Conservation (phyloP, 2,888 invertebrate species). For the Baccha elongata region DNA sequence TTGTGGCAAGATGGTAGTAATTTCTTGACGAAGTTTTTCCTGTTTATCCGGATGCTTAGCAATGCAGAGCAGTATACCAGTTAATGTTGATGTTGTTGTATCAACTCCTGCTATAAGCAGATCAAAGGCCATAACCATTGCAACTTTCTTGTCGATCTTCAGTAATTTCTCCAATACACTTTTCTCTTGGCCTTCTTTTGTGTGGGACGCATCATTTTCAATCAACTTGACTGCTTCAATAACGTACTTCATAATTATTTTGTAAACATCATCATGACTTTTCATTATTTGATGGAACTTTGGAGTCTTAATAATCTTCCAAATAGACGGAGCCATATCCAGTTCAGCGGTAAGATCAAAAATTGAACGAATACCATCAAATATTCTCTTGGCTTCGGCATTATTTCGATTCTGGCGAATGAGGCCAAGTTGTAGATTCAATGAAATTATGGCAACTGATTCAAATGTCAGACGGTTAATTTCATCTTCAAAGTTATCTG, state of each 20-base stretch:
- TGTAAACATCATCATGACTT: constrained; percentile 74
- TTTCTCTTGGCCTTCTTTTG: constrained; percentile 82
- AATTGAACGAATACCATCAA: constrained; percentile 46
- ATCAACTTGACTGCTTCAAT: constrained; percentile 77
- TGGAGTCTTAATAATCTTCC: constrained; percentile 72
- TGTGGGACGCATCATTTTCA: constrained; percentile 50
- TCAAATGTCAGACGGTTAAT: constrained; percentile 85
- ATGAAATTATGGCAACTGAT: constrained; percentile 81
- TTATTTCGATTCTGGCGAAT: constrained; percentile 72
- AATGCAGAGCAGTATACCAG: constrained; percentile 85
- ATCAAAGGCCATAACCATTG: constrained; percentile 86
- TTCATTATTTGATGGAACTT: constrained; percentile 72
- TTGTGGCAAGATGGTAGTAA: constrained; percentile 81
- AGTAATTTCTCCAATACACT: constrained; percentile 86
- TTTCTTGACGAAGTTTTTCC: constrained; percentile 85
- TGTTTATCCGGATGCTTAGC: constrained; percentile 86
- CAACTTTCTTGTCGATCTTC: constrained; percentile 84
- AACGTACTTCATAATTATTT: constrained; percentile 79
- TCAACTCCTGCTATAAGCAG: constrained; percentile 87
- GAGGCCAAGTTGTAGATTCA: constrained; percentile 79
- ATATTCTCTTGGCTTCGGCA: constrained; percentile 35
- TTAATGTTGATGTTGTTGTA: constrained; percentile 85
- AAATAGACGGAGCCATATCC: constrained; percentile 74
- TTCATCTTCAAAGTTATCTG: constrained; percentile 83
- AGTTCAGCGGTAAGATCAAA: constrained; percentile 62